Percentiles rank a stretch among this genome's conserved stretches.
phyloP scores from a whole-genome alignment of 1,140 invertebrate genomes.

The Anastatus disparis region DNA sequence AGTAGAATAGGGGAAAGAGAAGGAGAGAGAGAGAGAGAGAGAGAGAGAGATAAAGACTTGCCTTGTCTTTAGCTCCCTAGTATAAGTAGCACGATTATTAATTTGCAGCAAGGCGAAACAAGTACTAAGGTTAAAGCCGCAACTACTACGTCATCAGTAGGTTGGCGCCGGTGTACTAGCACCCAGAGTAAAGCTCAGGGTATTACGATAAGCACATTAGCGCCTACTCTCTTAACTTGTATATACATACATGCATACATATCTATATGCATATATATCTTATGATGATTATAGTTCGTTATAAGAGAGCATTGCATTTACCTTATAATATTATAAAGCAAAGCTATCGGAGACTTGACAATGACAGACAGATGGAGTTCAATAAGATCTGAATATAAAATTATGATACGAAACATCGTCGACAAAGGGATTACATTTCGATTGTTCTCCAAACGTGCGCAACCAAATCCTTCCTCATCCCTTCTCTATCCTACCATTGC shows the following conservation, averaged over 20 bases:
- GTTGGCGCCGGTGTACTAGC: no score
- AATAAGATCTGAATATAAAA: not conserved
- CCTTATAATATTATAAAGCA: no score
- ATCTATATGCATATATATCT: not conserved
- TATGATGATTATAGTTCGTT: no score
- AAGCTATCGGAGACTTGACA: no score
- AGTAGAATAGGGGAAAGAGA: not conserved
- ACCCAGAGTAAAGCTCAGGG: conserved; percentile 8
- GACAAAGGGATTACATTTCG: conserved; percentile 38
- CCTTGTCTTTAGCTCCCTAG: no score
- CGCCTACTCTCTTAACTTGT: conserved; percentile 34
- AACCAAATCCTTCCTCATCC: conserved; percentile 1
- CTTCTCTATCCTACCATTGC: not conserved
- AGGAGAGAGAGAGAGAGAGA: not conserved
- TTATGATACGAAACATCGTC: conserved; percentile 21
- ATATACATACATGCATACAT: not conserved
- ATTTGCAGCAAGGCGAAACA: conserved; percentile 39
- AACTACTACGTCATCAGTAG: no score
- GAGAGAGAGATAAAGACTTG: no score
- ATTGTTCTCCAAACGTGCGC: not conserved
- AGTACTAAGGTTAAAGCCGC: no score
- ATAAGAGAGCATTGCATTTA: no score
- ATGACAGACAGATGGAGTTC: not conserved
- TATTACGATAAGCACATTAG: conserved; percentile 55
- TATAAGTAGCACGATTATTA: conserved; percentile 52